phyloP scores from a whole-genome alignment of 1,140 invertebrate species.

The Drosophila kepulauana region DNA sequence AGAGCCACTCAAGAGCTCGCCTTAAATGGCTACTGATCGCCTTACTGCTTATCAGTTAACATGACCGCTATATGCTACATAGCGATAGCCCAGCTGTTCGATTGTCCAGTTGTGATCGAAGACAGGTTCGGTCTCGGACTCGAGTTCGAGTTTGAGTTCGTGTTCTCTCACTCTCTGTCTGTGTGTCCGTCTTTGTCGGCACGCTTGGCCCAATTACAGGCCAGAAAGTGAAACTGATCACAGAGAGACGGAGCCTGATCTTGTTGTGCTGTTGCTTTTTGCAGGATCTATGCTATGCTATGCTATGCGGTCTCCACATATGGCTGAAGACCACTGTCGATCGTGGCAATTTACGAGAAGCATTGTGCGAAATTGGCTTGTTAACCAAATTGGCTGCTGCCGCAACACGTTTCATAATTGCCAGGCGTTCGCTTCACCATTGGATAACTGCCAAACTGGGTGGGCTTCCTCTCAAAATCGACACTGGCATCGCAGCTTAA shows the following conservation, averaged over 20 bases:
- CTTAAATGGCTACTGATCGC: slow-evolving; percentile 29
- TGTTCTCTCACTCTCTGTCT: slow-evolving; percentile 6
- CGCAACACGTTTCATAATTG: slow-evolving; percentile 59
- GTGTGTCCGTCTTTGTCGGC: slow-evolving; percentile 25
- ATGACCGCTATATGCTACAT: slow-evolving; percentile 1
- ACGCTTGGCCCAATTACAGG: slow-evolving; percentile 72
- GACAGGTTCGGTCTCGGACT: slow-evolving; percentile 15
- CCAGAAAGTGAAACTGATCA: slow-evolving; percentile 73
- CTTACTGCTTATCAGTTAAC: slow-evolving; percentile 17
- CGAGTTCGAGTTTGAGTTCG: slow-evolving; percentile 40
- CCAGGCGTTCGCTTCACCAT: slow-evolving; percentile 26
- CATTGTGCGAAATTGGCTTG: slow-evolving; percentile 69
- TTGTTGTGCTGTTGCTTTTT: not conserved
- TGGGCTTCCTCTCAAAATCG: slow-evolving; percentile 37
- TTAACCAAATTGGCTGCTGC: slow-evolving; percentile 75
- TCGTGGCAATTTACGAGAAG: slow-evolving; percentile 49
- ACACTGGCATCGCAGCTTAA: slow-evolving; percentile 36
- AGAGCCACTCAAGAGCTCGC: slow-evolving; percentile 18
- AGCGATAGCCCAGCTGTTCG: slow-evolving; percentile 9
- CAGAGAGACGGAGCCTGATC: slow-evolving; percentile 25
- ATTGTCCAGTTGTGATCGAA: slow-evolving; percentile 2
- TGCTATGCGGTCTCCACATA: not conserved
- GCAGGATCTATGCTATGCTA: slow-evolving; percentile 11
- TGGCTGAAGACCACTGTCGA: slow-evolving; percentile 7
- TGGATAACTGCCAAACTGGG: slow-evolving; percentile 65